phyloP scores from a whole-genome alignment of 53 echinoderm and acorn worm genomes.

The Hippasteria phrygiana region DNA sequence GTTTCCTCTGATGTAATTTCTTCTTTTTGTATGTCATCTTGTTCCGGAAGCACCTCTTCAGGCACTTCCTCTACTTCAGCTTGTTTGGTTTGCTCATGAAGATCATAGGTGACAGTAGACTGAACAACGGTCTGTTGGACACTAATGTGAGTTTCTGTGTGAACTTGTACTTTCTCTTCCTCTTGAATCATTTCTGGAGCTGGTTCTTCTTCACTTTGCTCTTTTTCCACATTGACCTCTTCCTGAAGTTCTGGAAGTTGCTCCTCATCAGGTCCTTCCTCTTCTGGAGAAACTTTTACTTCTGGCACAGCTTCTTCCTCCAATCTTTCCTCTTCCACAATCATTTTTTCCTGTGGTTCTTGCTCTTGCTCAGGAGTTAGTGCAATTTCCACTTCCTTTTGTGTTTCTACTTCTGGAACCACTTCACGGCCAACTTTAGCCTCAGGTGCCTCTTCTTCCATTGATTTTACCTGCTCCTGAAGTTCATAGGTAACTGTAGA shows the following conservation, averaged over 20 bases:
- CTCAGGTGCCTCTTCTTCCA: conserved; percentile 34
- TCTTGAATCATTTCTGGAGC: neutral
- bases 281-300: neutral
- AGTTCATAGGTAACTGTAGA: conserved; percentile 41
- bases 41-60: conserved; percentile 28
- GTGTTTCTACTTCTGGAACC: neutral
- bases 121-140: conserved; percentile 61
- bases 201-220: neutral
- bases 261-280: conserved; percentile 9
- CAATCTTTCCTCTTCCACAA: conserved; percentile 7
- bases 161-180: conserved; percentile 18
- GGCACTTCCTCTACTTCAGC: conserved; percentile 16
- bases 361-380: neutral
- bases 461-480: conserved; percentile 53
- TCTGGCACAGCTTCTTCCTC: conserved; percentile 1
- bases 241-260: conserved; percentile 11
- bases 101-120: conserved; percentile 46
- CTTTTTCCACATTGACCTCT: neutral
- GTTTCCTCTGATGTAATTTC: neutral
- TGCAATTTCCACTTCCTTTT: conserved; percentile 58
- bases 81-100: conserved; percentile 13
- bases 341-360: neutral
- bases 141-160: conserved; percentile 41
- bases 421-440: conserved; percentile 25
- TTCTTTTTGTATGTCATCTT: conserved; percentile 33